phyloP scores from a whole-genome alignment of 2,888 invertebrate species.

The Arenicola marina region DNA sequence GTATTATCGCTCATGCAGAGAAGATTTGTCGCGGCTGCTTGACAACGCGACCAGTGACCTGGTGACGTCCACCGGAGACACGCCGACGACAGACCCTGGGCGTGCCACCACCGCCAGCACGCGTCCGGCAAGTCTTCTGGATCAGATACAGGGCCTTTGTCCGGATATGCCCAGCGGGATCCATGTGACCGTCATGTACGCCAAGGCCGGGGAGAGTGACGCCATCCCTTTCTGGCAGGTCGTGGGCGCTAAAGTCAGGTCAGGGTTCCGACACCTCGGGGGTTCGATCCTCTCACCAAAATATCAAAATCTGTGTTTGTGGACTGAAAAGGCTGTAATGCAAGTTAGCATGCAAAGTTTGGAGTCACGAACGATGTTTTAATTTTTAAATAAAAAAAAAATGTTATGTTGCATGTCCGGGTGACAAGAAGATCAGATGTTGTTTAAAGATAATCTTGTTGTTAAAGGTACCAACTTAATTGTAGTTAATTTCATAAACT shows the following conservation, averaged over 20 bases:
- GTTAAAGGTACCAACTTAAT: no score
- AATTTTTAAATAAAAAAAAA: no score
- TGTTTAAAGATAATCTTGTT: no score
- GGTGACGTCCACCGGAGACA: neutral
- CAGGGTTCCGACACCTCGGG: neutral
- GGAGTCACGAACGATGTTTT: no score
- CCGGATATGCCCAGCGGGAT: conserved; percentile 42
- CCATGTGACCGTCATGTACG: conserved; percentile 49
- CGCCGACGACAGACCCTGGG: neutral
- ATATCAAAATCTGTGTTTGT: no score
- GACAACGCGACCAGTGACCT: neutral
- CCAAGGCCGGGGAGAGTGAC: conserved; percentile 41
- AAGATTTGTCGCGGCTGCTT: neutral
- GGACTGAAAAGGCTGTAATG: no score
- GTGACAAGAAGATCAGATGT: no score
- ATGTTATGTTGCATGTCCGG: no score
- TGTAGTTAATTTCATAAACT: no score
- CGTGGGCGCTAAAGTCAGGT: conserved; percentile 50
- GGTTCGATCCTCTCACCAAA: no score
- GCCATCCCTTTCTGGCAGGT: conserved; percentile 43
- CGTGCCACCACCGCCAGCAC: neutral
- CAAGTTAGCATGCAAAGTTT: no score
- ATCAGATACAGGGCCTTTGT: neutral
- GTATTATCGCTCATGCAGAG: neutral
- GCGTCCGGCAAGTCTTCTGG: neutral